Evolutionary conservation across 2,113 vertebrate species (phyloP).

Genomic region (Aegotheles bennettii): DNA sequence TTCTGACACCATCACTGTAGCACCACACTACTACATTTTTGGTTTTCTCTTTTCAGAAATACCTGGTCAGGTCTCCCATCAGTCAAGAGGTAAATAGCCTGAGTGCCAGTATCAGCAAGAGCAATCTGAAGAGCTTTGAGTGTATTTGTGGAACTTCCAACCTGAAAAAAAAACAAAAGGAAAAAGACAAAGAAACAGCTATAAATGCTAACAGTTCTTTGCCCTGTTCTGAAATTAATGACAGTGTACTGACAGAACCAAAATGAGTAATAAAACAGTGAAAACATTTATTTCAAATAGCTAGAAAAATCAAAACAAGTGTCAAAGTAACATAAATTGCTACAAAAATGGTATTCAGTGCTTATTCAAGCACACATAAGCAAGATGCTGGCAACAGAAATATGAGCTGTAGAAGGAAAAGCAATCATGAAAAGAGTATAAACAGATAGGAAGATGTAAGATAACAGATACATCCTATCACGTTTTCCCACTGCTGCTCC

Average conservation of each 20-base stretch:
- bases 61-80: constrained; percentile 85
- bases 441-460: neutral
- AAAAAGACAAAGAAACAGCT: neutral
- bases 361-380: neutral
- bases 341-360: neutral
- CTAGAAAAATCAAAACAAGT: neutral
- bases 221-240: neutral
- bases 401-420: neutral
- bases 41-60: constrained; percentile 3
- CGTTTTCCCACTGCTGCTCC: neutral
- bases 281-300: neutral
- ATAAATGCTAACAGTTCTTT: neutral
- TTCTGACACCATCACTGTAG: neutral
- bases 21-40: neutral
- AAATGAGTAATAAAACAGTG: neutral
- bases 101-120: constrained; percentile 70
- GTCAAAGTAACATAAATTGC: neutral
- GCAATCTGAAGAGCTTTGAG: constrained; percentile 76
- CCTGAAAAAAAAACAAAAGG: constrained; percentile 54
- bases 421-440: neutral
- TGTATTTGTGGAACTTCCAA: constrained; percentile 79
- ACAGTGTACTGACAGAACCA: neutral
- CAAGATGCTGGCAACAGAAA: neutral
- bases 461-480: neutral
- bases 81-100: constrained; percentile 80